Evolutionary conservation across 2,888 invertebrate genomes (phyloP).

Genomic region (Periphyllus acericola): DNA sequence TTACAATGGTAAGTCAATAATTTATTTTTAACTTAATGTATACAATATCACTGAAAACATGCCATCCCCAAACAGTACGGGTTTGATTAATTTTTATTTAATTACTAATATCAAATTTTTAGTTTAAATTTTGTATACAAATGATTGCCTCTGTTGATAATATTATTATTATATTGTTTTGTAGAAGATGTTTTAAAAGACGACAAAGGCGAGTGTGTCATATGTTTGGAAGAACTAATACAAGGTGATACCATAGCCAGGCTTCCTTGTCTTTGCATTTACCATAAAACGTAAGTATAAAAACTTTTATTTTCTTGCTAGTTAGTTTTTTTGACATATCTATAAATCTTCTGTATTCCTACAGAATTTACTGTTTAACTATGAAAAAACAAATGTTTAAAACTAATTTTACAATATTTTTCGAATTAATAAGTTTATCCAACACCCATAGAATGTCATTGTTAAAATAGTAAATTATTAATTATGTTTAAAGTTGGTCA

Average conservation of each 20-base stretch:
- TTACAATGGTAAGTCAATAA: conserved; percentile 84
- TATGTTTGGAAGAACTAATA: conserved; percentile 96
- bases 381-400: no score
- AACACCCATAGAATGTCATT: no score
- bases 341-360: no score
- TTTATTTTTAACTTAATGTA: background rate
- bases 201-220: conserved; percentile 98
- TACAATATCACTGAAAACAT: background rate
- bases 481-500: no score
- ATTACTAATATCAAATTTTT: background rate
- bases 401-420: no score
- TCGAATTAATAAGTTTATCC: no score
- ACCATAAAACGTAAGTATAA: conserved; percentile 75
- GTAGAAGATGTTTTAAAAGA: conserved; percentile 96
- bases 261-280: conserved; percentile 98
- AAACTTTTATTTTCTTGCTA: background rate
- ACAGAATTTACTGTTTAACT: no score
- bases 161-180: conserved; percentile 67
- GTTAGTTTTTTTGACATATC: no score
- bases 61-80: no score
- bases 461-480: no score
- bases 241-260: conserved; percentile 97
- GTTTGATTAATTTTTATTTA: background rate
- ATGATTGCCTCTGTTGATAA: conserved; percentile 1
- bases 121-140: background rate